Evolutionary conservation across 2,113 vertebrate species (phyloP), one percentile per base, ranked within the genome.

Genomic region (Stercorarius parasiticus): DNA sequence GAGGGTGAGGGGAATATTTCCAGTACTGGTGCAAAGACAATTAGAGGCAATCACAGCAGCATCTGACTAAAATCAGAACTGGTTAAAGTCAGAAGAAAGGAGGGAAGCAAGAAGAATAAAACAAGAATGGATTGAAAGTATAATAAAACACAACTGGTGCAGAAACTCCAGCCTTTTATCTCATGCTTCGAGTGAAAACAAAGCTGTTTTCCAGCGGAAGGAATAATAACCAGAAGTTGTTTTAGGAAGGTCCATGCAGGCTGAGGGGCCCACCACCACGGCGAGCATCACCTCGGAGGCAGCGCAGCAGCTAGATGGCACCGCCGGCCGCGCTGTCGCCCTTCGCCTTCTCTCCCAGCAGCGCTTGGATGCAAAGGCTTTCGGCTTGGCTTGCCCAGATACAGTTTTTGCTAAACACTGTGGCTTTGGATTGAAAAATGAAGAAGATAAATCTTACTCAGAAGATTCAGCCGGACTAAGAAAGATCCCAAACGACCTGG

Each of bases 301-400:
- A 55, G 23, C 7, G 3, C 64, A 55, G 77, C 97, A 95, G 97
- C 97, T 97, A 98, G 97, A 82, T 96, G 97, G 97, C 98, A 97
- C 55, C 50, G 64, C 90, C 0, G 45, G 77, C 96, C 90, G 50
- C 16, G 4, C 62, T 20, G 95, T 85, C 71, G 13, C 56, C 55
- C 38, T 47, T 71, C 38, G 2, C 65, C 49, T 56, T 59, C 18
- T 1, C 43, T 94, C 88, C 55, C 53, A 88, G 49, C 45, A 47
- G 11, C 9, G 5, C 27, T 27, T 32, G 29, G 1, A 13, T 5
- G 42, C 50, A 55, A 83, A 59, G 61, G 15, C 55, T 88, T 23
- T 87, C 47, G 59, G 16, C 36, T 58, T 15, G 19, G 90, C 82
- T 95, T 76, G n/a, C 70, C 49, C 50, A 47, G 56, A 56, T 29